A percentile compares a stretch with the other conserved stretches of the same genome.
Evolutionary conservation across 2,888 invertebrate species (phyloP).

Genomic region (Herminia tarsipennalis): DNA sequence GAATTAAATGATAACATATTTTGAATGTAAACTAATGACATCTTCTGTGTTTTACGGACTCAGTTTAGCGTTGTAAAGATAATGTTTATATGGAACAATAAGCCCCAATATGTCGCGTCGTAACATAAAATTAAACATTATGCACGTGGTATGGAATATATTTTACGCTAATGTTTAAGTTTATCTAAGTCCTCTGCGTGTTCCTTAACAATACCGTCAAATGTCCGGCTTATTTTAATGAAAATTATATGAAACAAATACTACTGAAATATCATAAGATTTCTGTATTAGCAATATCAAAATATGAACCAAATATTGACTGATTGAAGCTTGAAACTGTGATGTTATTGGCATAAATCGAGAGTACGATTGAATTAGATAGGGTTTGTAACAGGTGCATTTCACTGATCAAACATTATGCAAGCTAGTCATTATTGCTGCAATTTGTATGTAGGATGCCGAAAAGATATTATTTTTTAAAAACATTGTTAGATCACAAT

Average conservation of each 20-base stretch:
- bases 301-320: slow-evolving; percentile 23
- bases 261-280: neutral
- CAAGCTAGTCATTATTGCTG: slow-evolving; percentile 69
- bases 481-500: neutral
- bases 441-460: slow-evolving; percentile 30
- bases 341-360: slow-evolving; percentile 33
- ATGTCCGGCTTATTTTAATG: neutral
- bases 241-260: neutral
- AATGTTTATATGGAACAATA: too few relatives aligned
- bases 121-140: too few relatives aligned
- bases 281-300: slow-evolving; percentile 1
- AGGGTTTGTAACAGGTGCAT: slow-evolving; percentile 23
- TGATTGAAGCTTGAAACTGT: slow-evolving; percentile 35
- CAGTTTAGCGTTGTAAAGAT: too few relatives aligned
- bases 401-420: slow-evolving; percentile 35
- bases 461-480: slow-evolving; percentile 28
- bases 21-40: too few relatives aligned
- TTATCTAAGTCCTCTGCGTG: slow-evolving; percentile 13
- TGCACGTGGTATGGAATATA: too few relatives aligned
- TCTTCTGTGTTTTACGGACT: too few relatives aligned
- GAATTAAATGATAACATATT: too few relatives aligned
- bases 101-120: too few relatives aligned
- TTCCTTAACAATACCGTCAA: too few relatives aligned
- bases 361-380: slow-evolving; percentile 29
- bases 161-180: neutral